Conservation (phyloP, 2,113 vertebrate genomes). For the Herpailurus yagouaroundi region DNA sequence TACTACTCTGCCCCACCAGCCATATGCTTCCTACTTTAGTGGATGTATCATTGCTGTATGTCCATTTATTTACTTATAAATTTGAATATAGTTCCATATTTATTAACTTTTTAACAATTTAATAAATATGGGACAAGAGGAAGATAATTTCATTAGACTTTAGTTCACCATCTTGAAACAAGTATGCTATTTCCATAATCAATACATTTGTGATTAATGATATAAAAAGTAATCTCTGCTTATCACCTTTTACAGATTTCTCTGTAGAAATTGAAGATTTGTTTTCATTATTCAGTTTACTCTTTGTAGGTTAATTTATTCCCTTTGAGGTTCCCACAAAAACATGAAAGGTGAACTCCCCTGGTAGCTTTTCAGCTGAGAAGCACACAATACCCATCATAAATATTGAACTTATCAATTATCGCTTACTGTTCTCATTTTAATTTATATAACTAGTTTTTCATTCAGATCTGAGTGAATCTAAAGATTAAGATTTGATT, state of each 20-base stretch:
- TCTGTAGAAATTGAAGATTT: background rate
- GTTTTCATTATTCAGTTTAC: background rate
- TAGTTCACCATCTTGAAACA: background rate
- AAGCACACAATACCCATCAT: background rate
- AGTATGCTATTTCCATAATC: background rate
- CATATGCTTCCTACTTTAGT: background rate
- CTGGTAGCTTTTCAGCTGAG: background rate
- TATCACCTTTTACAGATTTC: background rate
- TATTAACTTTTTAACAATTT: background rate
- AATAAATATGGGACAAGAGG: background rate
- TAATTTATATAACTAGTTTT: conserved; percentile 50
- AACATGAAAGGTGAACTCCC: background rate
- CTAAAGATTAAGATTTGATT: conserved; percentile 68
- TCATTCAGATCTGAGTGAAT: conserved; percentile 45
- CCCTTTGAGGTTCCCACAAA: background rate
- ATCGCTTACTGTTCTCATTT: conserved; percentile 41
- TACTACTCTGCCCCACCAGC: accelerated
- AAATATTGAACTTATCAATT: conserved; percentile 52
- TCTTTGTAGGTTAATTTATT: conserved; percentile 10
- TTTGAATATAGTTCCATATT: background rate
- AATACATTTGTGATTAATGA: conserved; percentile 17
- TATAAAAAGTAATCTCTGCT: background rate
- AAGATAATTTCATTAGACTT: background rate
- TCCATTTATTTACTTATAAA: background rate
- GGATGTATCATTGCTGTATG: too few relatives aligned